Conservation (phyloP, 2,797 vertebrate genomes). For the Champsocephalus esox region DNA sequence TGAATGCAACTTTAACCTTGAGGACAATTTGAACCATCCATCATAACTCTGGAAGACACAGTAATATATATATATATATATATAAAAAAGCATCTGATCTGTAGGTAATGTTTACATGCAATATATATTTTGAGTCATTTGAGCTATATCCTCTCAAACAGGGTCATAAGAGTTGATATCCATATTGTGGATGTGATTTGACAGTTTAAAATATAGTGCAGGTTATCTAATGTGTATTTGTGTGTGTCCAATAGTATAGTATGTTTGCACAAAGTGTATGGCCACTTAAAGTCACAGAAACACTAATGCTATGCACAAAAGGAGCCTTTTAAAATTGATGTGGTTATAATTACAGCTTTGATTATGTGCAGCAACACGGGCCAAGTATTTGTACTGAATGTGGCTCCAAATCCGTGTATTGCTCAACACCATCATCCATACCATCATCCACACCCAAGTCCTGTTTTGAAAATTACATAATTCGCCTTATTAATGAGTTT, state of each 20-base stretch:
- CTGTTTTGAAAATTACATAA: slow-evolving; percentile 81
- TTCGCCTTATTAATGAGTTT: slow-evolving; percentile 79
- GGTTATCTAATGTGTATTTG: not conserved
- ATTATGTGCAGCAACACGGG: slow-evolving; percentile 34
- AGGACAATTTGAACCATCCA: slow-evolving; percentile 1
- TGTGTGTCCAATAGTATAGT: slow-evolving; percentile 15
- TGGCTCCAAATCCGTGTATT: slow-evolving; percentile 48
- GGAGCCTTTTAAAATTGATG: slow-evolving; percentile 41
- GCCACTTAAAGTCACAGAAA: slow-evolving; percentile 34
- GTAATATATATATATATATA: not conserved
- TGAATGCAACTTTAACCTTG: not conserved
- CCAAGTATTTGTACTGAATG: slow-evolving; percentile 37
- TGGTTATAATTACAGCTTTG: slow-evolving; percentile 67
- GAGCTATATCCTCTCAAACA: not conserved
- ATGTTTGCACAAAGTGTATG: slow-evolving; percentile 9
- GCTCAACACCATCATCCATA: slow-evolving; percentile 55
- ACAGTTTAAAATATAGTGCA: slow-evolving; percentile 20
- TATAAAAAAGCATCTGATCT: not conserved
- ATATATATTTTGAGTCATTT: not conserved
- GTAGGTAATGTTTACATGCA: not conserved
- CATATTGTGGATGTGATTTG: slow-evolving; percentile 18
- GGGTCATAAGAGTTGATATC: slow-evolving; percentile 1
- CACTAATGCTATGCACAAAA: slow-evolving; percentile 49
- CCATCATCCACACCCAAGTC: slow-evolving; percentile 60
- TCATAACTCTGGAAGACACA: not conserved